Conservation (phyloP, 2,797 vertebrate species). For the Thamnophis elegans region DNA sequence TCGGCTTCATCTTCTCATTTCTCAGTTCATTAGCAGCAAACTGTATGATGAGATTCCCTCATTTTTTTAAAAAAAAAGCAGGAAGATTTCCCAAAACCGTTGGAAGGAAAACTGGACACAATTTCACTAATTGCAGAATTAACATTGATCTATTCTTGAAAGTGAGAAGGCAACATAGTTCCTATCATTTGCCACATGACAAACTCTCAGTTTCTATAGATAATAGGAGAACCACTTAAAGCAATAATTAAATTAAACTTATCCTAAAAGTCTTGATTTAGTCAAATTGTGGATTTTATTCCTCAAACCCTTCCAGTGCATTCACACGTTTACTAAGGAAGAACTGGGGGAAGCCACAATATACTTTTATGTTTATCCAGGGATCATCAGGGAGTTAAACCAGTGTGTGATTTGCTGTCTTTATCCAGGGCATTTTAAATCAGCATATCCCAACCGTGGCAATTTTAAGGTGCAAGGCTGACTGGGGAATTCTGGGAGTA, state of each 20-base stretch:
- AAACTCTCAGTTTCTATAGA: background rate
- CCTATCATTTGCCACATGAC: background rate
- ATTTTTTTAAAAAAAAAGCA: background rate
- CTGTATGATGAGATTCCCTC: background rate
- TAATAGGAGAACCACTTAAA: background rate
- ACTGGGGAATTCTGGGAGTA: background rate
- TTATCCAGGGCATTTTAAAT: background rate
- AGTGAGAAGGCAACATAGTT: background rate
- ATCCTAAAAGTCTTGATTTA: background rate
- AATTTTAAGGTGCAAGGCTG: background rate
- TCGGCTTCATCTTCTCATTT: background rate
- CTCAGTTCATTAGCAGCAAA: background rate
- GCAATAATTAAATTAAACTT: background rate
- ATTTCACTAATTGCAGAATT: background rate
- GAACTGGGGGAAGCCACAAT: background rate
- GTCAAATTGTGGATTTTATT: background rate
- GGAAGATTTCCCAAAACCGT: background rate
- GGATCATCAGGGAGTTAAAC: background rate
- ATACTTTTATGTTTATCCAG: background rate
- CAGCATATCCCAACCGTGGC: background rate
- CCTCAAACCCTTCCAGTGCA: background rate
- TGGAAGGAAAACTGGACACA: background rate
- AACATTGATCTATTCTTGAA: background rate
- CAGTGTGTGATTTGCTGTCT: background rate
- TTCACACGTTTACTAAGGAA: background rate